phyloP scores from a whole-genome alignment of 2,113 vertebrate species.

The Thunnus thynnus region DNA sequence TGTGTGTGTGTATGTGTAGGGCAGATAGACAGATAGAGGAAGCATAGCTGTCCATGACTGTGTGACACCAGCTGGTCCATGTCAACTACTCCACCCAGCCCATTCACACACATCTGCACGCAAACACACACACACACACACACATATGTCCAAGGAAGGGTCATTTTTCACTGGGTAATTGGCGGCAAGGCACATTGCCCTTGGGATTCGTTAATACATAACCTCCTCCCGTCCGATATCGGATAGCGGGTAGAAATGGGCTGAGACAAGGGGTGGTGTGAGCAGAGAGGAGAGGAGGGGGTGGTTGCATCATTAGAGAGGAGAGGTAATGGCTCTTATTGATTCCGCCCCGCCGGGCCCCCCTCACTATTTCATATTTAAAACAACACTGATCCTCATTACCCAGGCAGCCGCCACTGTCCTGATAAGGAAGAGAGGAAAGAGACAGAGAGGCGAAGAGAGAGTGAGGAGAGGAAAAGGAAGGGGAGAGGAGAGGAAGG shows the following conservation, averaged over 20 bases:
- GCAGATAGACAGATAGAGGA: slow-evolving; percentile 16
- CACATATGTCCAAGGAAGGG: slow-evolving; percentile 63
- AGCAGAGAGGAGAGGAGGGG: slow-evolving; percentile 26
- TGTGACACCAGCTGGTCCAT: slow-evolving; percentile 70
- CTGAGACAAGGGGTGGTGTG: slow-evolving; percentile 76
- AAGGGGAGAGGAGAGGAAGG: slow-evolving; percentile 2
- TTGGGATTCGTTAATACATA: slow-evolving; percentile 88
- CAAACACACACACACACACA: slow-evolving; percentile 31
- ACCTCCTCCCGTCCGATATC: slow-evolving; percentile 86
- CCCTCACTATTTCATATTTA: slow-evolving; percentile 87
- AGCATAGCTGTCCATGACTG: slow-evolving; percentile 42
- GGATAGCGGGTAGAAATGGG: slow-evolving; percentile 81
- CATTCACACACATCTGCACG: slow-evolving; percentile 33
- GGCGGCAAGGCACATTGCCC: slow-evolving; percentile 81
- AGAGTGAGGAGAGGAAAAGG: slow-evolving; percentile 31
- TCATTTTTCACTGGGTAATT: slow-evolving; percentile 86
- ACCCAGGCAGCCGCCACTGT: slow-evolving; percentile 74
- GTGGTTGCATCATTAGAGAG: slow-evolving; percentile 83
- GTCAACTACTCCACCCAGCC: slow-evolving; percentile 61
- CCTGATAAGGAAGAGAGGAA: slow-evolving; percentile 66
- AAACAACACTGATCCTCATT: slow-evolving; percentile 89
- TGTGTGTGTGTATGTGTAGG: neutral
- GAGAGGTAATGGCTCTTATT: slow-evolving; percentile 86
- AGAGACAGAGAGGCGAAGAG: slow-evolving; percentile 39
- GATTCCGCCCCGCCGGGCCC: slow-evolving; percentile 80